Evolutionary conservation across 1,140 invertebrate species (phyloP).

Genomic region (Lepidurus arcticus): DNA sequence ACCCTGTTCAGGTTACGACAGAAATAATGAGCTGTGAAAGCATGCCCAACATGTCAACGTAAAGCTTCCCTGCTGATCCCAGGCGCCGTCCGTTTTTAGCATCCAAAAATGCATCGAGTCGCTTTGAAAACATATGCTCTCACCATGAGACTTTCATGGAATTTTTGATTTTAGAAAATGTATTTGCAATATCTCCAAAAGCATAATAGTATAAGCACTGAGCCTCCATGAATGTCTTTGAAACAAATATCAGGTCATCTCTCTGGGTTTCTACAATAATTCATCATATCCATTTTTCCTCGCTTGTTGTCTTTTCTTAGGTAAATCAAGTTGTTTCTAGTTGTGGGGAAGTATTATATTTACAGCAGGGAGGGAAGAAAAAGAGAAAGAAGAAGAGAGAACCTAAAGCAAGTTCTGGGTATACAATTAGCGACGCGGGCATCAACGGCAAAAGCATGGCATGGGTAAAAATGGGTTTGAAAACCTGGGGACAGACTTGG

Average conservation of each 20-base stretch:
- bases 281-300: not conserved
- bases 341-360: not conserved
- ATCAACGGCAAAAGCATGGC: not conserved
- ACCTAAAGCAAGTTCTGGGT: not conserved
- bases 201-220: not conserved
- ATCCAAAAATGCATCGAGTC: not conserved
- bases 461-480: not conserved
- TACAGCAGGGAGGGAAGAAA: not conserved
- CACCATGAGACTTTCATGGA: not conserved
- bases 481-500: not conserved
- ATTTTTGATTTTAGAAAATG: not conserved
- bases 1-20: not conserved
- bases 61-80: constrained; percentile 14
- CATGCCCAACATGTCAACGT: not conserved
- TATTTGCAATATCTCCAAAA: not conserved
- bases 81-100: not conserved
- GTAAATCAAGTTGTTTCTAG: not conserved
- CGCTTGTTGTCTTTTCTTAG: not conserved
- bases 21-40: constrained; percentile 9
- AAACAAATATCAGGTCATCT: constrained; percentile 20
- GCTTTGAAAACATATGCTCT: no score
- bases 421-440: not conserved
- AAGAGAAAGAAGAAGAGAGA: not conserved
- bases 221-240: constrained; percentile 12
- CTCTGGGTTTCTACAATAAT: not conserved